phyloP scores from a whole-genome alignment of 2,888 invertebrate species.

The Poecilus cupreus region DNA sequence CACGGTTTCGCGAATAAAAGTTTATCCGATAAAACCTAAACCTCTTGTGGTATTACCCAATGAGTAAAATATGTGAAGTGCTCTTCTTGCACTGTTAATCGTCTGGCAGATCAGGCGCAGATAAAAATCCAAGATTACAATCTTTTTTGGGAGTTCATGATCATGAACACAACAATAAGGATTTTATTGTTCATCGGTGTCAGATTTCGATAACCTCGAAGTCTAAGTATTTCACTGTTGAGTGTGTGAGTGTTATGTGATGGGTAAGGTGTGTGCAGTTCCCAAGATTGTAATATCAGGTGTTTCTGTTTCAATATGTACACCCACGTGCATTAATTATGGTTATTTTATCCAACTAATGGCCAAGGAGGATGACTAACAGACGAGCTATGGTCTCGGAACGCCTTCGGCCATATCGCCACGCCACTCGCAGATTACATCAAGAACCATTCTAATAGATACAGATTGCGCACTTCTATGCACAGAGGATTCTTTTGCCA shows the following conservation, averaged over 20 bases:
- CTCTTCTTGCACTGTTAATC: no score
- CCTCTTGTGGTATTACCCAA: no score
- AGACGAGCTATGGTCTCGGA: slow-evolving; percentile 44
- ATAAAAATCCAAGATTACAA: not conserved
- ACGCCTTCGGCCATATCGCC: slow-evolving; percentile 43
- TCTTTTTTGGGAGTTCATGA: not conserved
- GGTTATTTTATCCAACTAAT: slow-evolving; percentile 58
- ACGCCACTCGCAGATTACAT: slow-evolving; percentile 38
- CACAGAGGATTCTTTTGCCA: not conserved
- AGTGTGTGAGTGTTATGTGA: not conserved
- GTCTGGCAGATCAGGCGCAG: no score
- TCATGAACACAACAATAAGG: not conserved
- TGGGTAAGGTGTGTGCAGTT: slow-evolving; percentile 27
- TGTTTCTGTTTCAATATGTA: slow-evolving; percentile 56
- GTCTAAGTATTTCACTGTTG: not conserved
- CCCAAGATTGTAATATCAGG: slow-evolving; percentile 56
- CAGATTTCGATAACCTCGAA: not conserved
- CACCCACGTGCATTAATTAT: slow-evolving; percentile 58
- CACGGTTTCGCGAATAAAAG: no score
- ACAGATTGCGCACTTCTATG: slow-evolving; percentile 47
- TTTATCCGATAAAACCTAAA: no score
- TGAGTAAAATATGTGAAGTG: no score
- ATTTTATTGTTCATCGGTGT: not conserved
- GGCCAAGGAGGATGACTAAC: slow-evolving; percentile 54
- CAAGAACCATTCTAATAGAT: slow-evolving; percentile 50